Evolutionary conservation across 35 echinoderm and acorn worm species (phyloP).

Genomic region (Lytechinus variegatus): DNA sequence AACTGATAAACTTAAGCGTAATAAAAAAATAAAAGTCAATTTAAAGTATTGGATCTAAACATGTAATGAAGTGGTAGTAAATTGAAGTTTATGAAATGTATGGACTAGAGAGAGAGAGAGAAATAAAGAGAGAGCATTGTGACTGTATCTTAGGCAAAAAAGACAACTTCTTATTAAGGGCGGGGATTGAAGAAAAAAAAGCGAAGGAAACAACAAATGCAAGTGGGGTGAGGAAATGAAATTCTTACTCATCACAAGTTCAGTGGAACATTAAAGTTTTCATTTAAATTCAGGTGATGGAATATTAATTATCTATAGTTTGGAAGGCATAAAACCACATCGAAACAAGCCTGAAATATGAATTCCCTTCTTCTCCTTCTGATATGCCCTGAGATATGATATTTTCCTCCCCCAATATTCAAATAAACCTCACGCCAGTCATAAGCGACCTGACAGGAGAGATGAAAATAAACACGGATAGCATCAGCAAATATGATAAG

Average conservation of each 20-base stretch:
- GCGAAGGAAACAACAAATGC: neutral
- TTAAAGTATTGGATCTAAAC: neutral
- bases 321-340: neutral
- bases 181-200: neutral
- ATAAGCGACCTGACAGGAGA: neutral
- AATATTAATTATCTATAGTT: too few species aligned
- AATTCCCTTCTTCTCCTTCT: neutral
- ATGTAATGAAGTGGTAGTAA: neutral
- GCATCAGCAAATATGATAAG: constrained; percentile 4
- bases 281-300: too few species aligned
- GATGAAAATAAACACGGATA: neutral
- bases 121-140: neutral
- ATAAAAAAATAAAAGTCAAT: too few species aligned
- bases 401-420: neutral
- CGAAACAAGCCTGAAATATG: neutral
- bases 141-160: too few species aligned
- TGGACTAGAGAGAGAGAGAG: neutral
- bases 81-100: neutral
- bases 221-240: neutral
- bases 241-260: too few species aligned
- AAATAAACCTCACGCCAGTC: neutral
- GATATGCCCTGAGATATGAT: neutral
- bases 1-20: too few species aligned
- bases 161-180: neutral
- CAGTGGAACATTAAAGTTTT: too few species aligned